phyloP scores from a whole-genome alignment of 1,140 invertebrate species.

The Solen grandis region DNA sequence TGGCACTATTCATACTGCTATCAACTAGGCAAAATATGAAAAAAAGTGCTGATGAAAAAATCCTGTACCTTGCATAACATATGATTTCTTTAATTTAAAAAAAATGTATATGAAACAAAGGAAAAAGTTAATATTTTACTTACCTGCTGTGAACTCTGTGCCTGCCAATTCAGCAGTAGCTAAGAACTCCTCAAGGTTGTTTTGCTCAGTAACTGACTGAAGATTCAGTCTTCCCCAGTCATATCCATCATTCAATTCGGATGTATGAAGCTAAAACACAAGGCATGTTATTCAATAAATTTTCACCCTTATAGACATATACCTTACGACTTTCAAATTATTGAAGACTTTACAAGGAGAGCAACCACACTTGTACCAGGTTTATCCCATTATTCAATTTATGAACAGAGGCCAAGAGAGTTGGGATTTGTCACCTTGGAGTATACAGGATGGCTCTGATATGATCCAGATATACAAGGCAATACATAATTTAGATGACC shows the following conservation, averaged over 20 bases:
- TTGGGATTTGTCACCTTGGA: no score
- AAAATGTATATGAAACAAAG: not conserved
- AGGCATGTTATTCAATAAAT: constrained; percentile 36
- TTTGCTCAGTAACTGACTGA: constrained; percentile 97
- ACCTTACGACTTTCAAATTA: not conserved
- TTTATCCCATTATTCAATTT: no score
- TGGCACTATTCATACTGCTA: no score
- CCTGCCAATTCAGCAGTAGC: constrained; percentile 96
- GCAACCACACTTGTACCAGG: no score
- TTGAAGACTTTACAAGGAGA: not conserved
- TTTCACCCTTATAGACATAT: not conserved
- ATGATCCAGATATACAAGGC: no score
- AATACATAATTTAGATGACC: no score
- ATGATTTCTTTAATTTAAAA: not conserved
- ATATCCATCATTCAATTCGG: constrained; percentile 93
- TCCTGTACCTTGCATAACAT: no score
- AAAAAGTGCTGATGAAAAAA: no score
- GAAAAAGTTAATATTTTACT: constrained; percentile 30
- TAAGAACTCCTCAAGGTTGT: constrained; percentile 96
- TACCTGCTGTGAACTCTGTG: constrained; percentile 90
- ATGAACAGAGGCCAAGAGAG: no score
- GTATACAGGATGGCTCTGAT: no score
- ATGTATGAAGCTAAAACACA: constrained; percentile 89
- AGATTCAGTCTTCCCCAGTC: constrained; percentile 94
- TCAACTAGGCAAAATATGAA: no score